Evolutionary conservation across 2,113 vertebrate genomes (phyloP).

Genomic region (Otus sunia): DNA sequence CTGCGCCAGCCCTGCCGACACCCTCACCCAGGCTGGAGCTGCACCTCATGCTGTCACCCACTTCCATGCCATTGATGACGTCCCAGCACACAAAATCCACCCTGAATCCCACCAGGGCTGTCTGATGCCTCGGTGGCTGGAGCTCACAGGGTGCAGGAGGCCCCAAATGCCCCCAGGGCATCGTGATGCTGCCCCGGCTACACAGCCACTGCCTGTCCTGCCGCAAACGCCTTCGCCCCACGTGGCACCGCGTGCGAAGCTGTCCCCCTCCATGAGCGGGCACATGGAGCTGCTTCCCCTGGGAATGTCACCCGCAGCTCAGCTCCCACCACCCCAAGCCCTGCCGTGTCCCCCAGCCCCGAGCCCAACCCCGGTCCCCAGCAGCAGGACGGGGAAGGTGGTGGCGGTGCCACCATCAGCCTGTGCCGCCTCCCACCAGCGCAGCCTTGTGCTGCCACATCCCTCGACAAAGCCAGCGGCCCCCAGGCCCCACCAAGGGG

Average conservation of each 20-base stretch:
- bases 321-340: neutral
- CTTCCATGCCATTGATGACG: fast-evolving
- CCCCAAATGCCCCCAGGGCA: neutral
- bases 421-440: neutral
- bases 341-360: neutral
- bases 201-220: fast-evolving
- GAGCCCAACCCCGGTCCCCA: fast-evolving
- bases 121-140: fast-evolving
- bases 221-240: neutral
- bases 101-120: neutral
- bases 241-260: fast-evolving
- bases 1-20: neutral
- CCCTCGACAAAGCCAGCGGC: fast-evolving
- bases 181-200: fast-evolving
- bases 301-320: fast-evolving
- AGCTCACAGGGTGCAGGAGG: fast-evolving
- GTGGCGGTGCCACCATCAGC: constrained; percentile 4
- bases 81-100: neutral
- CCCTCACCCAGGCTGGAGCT: neutral
- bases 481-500: fast-evolving
- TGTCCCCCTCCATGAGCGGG: fast-evolving
- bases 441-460: neutral
- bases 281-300: neutral
- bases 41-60: fast-evolving
- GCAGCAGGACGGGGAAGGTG: neutral